Evolutionary conservation across 1,140 invertebrate genomes (phyloP), one percentile per base, ranked within the genome.

Genomic region (Parasteatoda tepidariorum): DNA sequence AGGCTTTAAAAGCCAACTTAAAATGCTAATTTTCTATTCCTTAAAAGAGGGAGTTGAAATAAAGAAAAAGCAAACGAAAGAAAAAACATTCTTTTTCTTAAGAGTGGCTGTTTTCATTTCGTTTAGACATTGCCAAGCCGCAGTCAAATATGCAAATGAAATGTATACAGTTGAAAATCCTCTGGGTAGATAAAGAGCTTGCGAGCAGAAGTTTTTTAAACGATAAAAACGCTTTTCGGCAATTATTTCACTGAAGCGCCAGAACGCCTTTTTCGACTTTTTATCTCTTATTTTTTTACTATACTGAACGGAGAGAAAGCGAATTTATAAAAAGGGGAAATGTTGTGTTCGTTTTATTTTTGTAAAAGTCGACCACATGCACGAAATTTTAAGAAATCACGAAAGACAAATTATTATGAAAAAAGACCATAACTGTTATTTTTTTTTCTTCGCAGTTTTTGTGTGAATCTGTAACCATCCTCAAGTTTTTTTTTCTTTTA

Each of bases 131-230:
- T 34, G 33, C 31, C 28, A 22, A 7, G 22, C 73, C 55, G 41
- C 57, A 61, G 55, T 38, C 73, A 41, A n/a, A 75, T 75, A 75
- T 75, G 73, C 73, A 62, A 75, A 75, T 75, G 73, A 61, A 75
- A 75, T 75, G 73, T 75, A 75, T 75, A 75, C 73, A 62, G 55
- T n/a, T 22, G 26, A 48, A 70, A 66, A 31, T 33, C 7, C 38
- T 18, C 38, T 48, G 38, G 18, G 38, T 9, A 18, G 4, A 48
- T 13, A 48, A 48, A 48, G 9, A 48, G 18, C 38, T n/a, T n/a
- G n/a, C n/a, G n/a, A 24, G n/a, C n/a, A 9, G 13, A 28, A 33
- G 33, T 15, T 54, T 75, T 75, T 76, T 78, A 78, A 66, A 78
- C 61, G 74, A 78, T 78, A 78, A 78, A 78, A 78, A 78, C 74